Percentiles rank a stretch among this genome's conserved stretches.
Evolutionary conservation across 2,113 vertebrate genomes (phyloP).

Genomic region (Xiphorhynchus elegans): DNA sequence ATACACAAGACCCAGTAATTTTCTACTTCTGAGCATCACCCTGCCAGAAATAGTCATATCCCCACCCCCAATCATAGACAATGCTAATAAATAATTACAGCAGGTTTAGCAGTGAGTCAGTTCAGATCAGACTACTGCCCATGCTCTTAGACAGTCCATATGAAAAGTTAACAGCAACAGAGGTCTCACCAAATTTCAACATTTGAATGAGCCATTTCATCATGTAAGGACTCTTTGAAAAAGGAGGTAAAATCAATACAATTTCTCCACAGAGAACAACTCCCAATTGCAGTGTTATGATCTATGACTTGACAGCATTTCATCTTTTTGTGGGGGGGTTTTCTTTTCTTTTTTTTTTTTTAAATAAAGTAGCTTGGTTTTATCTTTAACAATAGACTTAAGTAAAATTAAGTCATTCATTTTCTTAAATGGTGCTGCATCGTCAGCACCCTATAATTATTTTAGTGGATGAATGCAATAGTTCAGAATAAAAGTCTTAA

Average conservation of each 20-base stretch:
- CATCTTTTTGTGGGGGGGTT: not conserved
- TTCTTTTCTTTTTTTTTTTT: not conserved
- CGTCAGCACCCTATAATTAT: constrained; percentile 59
- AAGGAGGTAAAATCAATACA: not conserved
- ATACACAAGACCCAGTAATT: not conserved
- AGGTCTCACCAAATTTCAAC: not conserved
- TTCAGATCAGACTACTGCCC: not conserved
- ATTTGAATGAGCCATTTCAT: not conserved
- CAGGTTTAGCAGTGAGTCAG: not conserved
- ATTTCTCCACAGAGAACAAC: not conserved
- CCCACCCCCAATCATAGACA: not conserved
- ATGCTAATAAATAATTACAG: not conserved
- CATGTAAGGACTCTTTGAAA: not conserved
- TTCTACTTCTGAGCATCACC: not conserved
- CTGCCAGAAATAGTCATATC: not conserved
- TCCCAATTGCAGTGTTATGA: constrained; percentile 60
- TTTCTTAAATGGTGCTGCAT: constrained; percentile 23
- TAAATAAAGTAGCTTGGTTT: constrained; percentile 20
- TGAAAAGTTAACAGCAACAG: not conserved
- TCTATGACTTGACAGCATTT: constrained; percentile 67
- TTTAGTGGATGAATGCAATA: not conserved
- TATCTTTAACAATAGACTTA: constrained; percentile 68
- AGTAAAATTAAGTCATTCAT: constrained; percentile 17
- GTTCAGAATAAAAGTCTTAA: constrained; percentile 26
- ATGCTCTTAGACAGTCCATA: not conserved